A percentile compares a stretch with the other conserved stretches of the same genome.
These are phyloP conservation scores for Leucophenga montana DNA, from an alignment of 2,888 invertebrate species.

Conservation along the genomic window DNA sequence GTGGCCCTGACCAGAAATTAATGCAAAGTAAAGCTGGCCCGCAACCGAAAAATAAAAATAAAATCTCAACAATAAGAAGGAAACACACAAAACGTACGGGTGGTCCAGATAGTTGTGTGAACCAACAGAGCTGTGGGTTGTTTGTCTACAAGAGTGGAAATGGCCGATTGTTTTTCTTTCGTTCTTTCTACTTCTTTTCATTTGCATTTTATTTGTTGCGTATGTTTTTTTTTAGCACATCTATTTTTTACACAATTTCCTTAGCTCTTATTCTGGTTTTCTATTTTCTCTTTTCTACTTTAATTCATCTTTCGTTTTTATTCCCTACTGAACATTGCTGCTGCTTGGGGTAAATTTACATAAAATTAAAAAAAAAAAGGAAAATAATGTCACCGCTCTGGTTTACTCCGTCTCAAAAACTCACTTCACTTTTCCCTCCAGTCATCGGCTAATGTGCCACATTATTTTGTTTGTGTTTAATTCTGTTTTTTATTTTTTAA, in stretches of 20 bases:
- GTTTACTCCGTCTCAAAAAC: too few species aligned
- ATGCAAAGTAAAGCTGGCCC: constrained; percentile 52
- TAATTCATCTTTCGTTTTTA: constrained; percentile 17
- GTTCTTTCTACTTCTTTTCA: constrained; percentile 20
- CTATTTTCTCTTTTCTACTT: neutral
- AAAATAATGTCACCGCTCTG: too few species aligned
- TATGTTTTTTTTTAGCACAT: neutral
- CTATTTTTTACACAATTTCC: neutral
- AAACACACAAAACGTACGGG: neutral
- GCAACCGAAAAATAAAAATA: constrained; percentile 26
- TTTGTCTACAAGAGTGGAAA: neutral
- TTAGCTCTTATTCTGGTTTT: neutral
- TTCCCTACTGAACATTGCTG: neutral
- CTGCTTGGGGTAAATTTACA: constrained; percentile 46
- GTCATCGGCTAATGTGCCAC: too few species aligned
- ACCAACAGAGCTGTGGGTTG: neutral
- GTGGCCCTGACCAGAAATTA: constrained; percentile 52
- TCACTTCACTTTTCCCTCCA: too few species aligned
- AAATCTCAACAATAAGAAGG: neutral
- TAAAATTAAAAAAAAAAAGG: constrained; percentile 37
- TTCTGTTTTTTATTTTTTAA: neutral
- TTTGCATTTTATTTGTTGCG: constrained; percentile 44
- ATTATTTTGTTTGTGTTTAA: too few species aligned
- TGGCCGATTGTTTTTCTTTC: neutral
- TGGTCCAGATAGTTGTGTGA: neutral